Percentiles rank a stretch among this genome's conserved stretches.
These are phyloP conservation scores for Tolypeutes matacus DNA, from an alignment of 2,797 vertebrate genomes.

Conservation along the genomic window DNA sequence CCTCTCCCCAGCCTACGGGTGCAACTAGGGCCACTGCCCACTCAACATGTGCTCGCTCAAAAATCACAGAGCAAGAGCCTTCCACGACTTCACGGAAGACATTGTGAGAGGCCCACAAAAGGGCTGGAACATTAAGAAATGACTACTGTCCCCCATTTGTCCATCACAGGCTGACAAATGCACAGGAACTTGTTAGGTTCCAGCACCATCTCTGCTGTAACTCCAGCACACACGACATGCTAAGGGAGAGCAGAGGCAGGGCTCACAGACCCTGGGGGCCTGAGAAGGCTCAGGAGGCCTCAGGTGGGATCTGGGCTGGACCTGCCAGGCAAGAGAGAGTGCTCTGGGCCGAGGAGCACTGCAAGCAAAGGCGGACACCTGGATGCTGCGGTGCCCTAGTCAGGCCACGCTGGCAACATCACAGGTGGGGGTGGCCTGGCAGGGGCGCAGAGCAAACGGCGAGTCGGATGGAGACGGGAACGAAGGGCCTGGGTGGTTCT, in stretches of 20 bases:
- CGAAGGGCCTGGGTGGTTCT: too few relatives aligned
- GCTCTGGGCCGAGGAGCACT: not conserved
- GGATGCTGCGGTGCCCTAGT: rapidly evolving
- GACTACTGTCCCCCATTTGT: not conserved
- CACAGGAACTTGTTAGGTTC: not conserved
- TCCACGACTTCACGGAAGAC: not conserved
- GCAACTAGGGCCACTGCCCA: not conserved
- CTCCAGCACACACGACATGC: rapidly evolving
- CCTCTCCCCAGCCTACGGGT: not conserved
- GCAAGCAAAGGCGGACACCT: not conserved
- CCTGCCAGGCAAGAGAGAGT: not conserved
- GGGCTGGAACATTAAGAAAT: rapidly evolving
- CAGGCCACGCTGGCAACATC: not conserved
- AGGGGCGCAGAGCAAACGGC: not conserved
- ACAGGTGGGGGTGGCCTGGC: rapidly evolving
- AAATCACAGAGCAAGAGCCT: not conserved
- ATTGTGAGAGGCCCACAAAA: not conserved
- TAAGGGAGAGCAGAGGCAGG: not conserved
- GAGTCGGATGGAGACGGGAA: not conserved
- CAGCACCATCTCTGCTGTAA: rapidly evolving
- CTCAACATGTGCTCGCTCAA: not conserved
- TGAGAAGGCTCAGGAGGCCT: conserved; percentile 12
- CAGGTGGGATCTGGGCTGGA: not conserved
- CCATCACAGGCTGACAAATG: not conserved
- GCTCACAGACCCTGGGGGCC: rapidly evolving